Evolutionary conservation across 2,113 vertebrate genomes (phyloP).

Genomic region (Stictonetta naevosa): DNA sequence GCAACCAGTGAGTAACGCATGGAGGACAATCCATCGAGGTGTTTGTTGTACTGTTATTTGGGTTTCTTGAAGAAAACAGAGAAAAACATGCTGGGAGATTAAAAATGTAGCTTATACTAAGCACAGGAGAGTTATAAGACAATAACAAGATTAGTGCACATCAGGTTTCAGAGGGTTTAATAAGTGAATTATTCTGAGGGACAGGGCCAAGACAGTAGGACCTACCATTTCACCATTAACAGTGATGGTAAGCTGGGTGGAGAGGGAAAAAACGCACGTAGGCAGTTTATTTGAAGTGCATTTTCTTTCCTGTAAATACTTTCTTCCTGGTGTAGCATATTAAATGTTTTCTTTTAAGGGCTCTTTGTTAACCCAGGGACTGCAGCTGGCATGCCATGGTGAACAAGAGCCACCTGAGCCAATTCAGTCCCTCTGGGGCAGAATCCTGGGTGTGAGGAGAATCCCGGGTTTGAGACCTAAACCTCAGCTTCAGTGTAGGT

Average conservation of each 20-base stretch:
- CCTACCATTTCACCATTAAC: neutral
- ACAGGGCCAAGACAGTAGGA: neutral
- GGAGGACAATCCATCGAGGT: fast-evolving
- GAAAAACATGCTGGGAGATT: neutral
- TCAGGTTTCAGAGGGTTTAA: neutral
- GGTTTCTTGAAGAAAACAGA: neutral
- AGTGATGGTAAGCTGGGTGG: neutral
- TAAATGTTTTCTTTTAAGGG: neutral
- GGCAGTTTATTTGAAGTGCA: neutral
- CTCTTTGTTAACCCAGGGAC: neutral
- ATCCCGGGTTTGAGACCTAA: neutral
- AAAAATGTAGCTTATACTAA: neutral
- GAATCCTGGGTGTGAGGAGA: neutral
- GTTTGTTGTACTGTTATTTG: neutral
- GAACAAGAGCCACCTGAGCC: neutral
- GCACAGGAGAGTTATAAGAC: neutral
- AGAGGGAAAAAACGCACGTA: neutral
- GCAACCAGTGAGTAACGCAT: neutral
- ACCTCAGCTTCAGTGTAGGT: neutral
- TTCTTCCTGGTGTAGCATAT: neutral
- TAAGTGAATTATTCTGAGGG: neutral
- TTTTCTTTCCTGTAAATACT: neutral
- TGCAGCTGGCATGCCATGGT: neutral
- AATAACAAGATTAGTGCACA: neutral
- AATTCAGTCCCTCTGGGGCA: neutral